phyloP scores from a whole-genome alignment of 2,888 invertebrate species.

The Melinopterus prodromus region DNA sequence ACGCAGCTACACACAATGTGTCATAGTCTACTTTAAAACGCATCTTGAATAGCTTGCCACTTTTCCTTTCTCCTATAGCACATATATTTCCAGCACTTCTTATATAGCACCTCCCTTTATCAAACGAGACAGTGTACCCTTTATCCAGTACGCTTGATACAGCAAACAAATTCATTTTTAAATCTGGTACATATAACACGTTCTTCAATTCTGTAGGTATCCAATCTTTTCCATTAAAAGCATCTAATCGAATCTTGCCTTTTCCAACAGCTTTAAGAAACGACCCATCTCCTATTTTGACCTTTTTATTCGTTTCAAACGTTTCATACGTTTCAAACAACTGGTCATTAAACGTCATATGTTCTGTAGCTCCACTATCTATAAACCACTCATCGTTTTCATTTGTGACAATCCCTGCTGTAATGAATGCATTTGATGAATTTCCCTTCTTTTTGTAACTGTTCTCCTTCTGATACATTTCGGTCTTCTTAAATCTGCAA shows the following conservation, averaged over 20 bases:
- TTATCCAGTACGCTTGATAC: slow-evolving; percentile 35
- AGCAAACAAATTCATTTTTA: slow-evolving; percentile 37
- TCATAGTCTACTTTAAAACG: slow-evolving; percentile 7
- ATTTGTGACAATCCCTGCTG: not conserved
- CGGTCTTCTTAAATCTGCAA: slow-evolving; percentile 35
- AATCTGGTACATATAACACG: slow-evolving; percentile 37
- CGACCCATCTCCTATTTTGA: slow-evolving; percentile 37
- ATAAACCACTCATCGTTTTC: slow-evolving; percentile 30
- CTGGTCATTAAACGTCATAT: slow-evolving; percentile 31
- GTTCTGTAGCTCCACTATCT: slow-evolving; percentile 36
- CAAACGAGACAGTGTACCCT: slow-evolving; percentile 32
- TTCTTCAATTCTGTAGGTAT: slow-evolving; percentile 33
- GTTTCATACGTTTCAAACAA: slow-evolving; percentile 15
- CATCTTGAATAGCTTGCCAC: slow-evolving; percentile 18
- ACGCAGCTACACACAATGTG: not conserved
- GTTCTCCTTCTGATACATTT: not conserved
- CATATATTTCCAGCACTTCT: not conserved
- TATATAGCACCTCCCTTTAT: slow-evolving; percentile 30
- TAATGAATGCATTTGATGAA: slow-evolving; percentile 5
- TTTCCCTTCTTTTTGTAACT: not conserved
- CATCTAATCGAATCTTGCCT: slow-evolving; percentile 32
- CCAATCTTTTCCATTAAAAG: slow-evolving; percentile 37
- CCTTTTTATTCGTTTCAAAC: slow-evolving; percentile 19
- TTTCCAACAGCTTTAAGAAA: slow-evolving; percentile 33
- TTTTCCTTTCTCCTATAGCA: not conserved